Percentiles rank a stretch among this genome's conserved stretches.
These are phyloP conservation scores for Hemibagrus wyckioides DNA, from an alignment of 2,113 vertebrate genomes.

Conservation along the genomic window DNA sequence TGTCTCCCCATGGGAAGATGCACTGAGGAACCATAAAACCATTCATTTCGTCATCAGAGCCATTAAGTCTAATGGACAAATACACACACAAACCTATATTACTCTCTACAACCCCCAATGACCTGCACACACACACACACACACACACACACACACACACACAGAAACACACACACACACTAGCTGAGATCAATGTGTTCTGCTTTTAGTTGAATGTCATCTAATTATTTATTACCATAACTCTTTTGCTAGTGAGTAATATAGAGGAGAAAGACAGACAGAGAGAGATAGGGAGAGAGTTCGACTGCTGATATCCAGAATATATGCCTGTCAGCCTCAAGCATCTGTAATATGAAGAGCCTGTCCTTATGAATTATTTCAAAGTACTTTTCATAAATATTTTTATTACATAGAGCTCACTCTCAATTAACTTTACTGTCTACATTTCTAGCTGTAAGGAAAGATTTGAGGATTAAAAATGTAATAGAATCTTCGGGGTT, in stretches of 20 bases:
- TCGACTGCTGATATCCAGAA: neutral
- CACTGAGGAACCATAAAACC: slow-evolving; percentile 57
- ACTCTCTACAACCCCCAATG: neutral
- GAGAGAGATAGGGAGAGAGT: neutral
- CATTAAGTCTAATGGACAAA: slow-evolving; percentile 57
- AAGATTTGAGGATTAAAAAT: slow-evolving; percentile 38
- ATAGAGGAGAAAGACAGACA: neutral
- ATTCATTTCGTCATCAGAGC: slow-evolving; percentile 47
- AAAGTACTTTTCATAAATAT: slow-evolving; percentile 34
- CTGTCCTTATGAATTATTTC: slow-evolving; percentile 32
- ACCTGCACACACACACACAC: neutral
- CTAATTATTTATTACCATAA: neutral
- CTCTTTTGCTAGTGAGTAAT: neutral
- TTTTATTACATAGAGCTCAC: slow-evolving; percentile 12
- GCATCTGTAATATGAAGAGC: neutral
- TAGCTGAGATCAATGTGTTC: neutral
- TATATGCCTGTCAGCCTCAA: neutral
- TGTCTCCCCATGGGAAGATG: slow-evolving; percentile 41
- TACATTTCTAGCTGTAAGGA: slow-evolving; percentile 3
- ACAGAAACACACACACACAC: neutral
- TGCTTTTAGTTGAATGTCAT: neutral
- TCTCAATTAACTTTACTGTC: slow-evolving; percentile 27
- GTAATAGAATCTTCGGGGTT: slow-evolving; percentile 33
- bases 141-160: slow-evolving; percentile 10
- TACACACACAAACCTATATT: slow-evolving; percentile 32